Conservation (phyloP, 2,888 invertebrate species). For the Tetheella fluctuosa region DNA sequence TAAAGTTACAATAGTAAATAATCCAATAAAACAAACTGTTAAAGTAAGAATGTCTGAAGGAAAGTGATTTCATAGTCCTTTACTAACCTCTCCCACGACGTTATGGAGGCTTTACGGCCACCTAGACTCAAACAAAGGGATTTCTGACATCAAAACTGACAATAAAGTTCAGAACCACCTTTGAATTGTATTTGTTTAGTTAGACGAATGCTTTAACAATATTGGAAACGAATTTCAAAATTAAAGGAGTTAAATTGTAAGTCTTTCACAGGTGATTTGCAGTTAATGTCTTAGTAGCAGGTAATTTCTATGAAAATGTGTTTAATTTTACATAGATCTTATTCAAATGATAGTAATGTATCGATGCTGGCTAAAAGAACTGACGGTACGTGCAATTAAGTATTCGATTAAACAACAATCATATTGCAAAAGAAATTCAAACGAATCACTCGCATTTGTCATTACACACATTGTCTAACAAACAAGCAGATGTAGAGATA, state of each 20-base stretch:
- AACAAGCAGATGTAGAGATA: conserved; percentile 8
- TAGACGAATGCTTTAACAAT: no score
- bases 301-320: no score
- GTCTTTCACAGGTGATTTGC: no score
- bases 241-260: no score
- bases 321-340: no score
- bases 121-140: not conserved
- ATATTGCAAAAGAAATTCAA: not conserved
- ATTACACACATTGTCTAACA: not conserved
- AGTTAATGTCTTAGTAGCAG: no score
- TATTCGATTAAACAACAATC: not conserved
- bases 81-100: not conserved
- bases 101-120: conserved; percentile 4
- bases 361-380: not conserved
- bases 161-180: not conserved
- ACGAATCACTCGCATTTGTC: no score
- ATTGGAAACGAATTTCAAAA: no score
- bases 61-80: conserved; percentile 9
- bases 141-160: not conserved
- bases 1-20: conserved; percentile 5
- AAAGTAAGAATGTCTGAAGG: conserved; percentile 9
- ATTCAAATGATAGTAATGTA: no score
- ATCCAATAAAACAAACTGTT: not conserved
- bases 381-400: not conserved
- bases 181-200: not conserved